Base-by-base conservation (phyloP, 2,888 invertebrate species). In the Eudemis profundana region DNA sequence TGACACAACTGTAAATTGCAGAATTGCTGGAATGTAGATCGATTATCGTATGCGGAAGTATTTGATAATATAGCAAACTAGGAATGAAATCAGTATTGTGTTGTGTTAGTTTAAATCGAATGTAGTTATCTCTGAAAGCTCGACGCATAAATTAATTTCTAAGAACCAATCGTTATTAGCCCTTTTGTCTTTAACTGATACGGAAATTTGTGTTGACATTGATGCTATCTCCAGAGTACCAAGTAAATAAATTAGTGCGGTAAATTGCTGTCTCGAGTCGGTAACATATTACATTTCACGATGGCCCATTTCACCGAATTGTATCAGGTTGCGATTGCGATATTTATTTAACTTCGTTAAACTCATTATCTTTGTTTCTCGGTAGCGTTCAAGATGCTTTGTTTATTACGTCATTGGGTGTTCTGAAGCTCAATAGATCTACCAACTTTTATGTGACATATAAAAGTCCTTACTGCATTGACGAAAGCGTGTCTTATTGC, bases 381-480 rank as follows among this genome's bases (percentile, higher is more conserved):
- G 57, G 57, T 59, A 64, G 64, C 49, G 15, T 38, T 46, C 8
- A 33, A 64, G 57, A 59, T 59, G 50, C 44, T 64, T 77, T 59
- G 70, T 74, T 69, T 73, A 67, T 75, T 78, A 74, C 79, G 74
- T 81, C 79, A 82, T 68, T 70, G 69, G 69, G 64, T 72, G 15
- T 33, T 57, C 40, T 36, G 40, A 40, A 49, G 42, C 17, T 33
- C 42, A 44, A 56, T 56, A 56, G 56, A 42, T 17, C 23, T 5
- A 12, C 23, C 15, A 15, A 3, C 15, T 12, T n/a, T 12, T 33
- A 1, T 44, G n/a, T 42, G n/a, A 23, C 42, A 23, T 53, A n/a
- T 44, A 4, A 12, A 29, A 21, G 23, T 42, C 23, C 27, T 40
- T 54, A 19, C 3, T 3, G 15, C 27, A 27, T 42, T 42, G 23